Base-by-base conservation (phyloP, 1,140 invertebrate species). In the Lanistes nyassanus region DNA sequence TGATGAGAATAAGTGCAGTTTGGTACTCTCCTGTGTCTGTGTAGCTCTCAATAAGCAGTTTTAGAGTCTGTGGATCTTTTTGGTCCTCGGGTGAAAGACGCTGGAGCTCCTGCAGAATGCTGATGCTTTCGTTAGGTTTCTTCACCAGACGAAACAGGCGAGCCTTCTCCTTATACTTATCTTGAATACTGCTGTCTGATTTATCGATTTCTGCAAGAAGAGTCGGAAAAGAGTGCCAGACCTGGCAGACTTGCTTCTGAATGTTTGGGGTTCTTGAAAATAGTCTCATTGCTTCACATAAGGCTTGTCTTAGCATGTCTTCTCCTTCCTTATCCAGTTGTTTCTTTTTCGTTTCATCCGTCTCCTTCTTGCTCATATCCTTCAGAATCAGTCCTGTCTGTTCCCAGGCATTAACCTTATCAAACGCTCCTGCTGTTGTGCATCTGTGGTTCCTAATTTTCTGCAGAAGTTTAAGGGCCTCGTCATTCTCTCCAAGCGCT, bases 201-300 rank as follows among this genome's bases (percentile, higher is more conserved):
- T 60, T n/a, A 0, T 60, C 70, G 5, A 72, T 56, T 9, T 21
- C 70, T 62, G 23, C n/a, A 6, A 72, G 56, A 9, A 72, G 34
- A 26, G 31, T 37, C 11, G 70, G 21, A 51, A 70, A 70, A 5
- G 68, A 70, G 29, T 70, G n/a, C 68, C 68, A 70, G 29, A 70
- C n/a, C 21, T 55, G 9, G 7, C 34, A 34, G 31, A 70, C 56
- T 16, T 56, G 13, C 36, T 37, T 34, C 36, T n/a, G 26, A 6
- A 70, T 36, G 4, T 13, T 21, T 0, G 68, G 53, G 6, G 21
- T 34, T n/a, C 11, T 56, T 51, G 67, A n/a, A 34, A 29, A 69
- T 11, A n/a, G 11, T 34, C 36, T 21, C 1, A 34, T 21, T 29
- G 68, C 68, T n/a, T 19, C 36, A 16, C 34, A 23, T 34, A 70